A percentile compares a stretch with the other conserved stretches of the same genome.
Evolutionary conservation across 2,888 invertebrate species (phyloP).

Genomic region (Drosophila kuntzei): DNA sequence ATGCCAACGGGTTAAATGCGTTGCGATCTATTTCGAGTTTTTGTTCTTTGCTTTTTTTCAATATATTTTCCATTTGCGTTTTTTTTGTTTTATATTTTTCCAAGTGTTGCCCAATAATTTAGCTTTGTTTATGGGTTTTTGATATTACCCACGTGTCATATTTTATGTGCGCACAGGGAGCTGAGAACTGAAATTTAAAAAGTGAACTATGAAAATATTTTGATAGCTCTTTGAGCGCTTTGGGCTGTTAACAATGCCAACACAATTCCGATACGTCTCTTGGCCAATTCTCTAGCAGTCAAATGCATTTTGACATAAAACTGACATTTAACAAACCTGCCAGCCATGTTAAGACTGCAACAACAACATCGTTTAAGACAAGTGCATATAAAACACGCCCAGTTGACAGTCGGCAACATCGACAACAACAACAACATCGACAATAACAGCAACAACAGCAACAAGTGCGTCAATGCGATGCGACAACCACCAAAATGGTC

Average conservation of each 20-base stretch:
- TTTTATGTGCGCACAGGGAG: constrained; percentile 55
- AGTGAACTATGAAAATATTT: constrained; percentile 54
- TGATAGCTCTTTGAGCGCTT: constrained; percentile 48
- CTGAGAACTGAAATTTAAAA: constrained; percentile 40
- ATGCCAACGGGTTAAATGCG: constrained; percentile 78
- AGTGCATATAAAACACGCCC: constrained; percentile 54
- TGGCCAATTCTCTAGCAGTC: constrained; percentile 51
- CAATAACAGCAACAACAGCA: constrained; percentile 27
- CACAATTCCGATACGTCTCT: constrained; percentile 10
- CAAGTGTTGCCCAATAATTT: constrained; percentile 71
- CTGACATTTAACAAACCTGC: constrained; percentile 82
- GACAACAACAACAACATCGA: constrained; percentile 27
- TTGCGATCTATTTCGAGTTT: constrained; percentile 64
- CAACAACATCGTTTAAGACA: constrained; percentile 35
- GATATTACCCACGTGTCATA: constrained; percentile 75
- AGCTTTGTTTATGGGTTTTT: constrained; percentile 72
- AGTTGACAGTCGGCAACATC: constrained; percentile 41
- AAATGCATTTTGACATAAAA: constrained; percentile 79
- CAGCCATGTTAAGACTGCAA: constrained; percentile 54
- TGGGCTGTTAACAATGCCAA: constrained; percentile 16
- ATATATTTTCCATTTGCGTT: constrained; percentile 8
- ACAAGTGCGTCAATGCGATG: constrained; percentile 76
- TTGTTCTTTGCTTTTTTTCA: constrained; percentile 11
- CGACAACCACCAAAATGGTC: constrained; percentile 62
- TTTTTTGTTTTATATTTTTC: constrained; percentile 41